Base-by-base conservation (phyloP, 1,140 invertebrate genomes). In the Cyrtorhinus lividipennis region DNA sequence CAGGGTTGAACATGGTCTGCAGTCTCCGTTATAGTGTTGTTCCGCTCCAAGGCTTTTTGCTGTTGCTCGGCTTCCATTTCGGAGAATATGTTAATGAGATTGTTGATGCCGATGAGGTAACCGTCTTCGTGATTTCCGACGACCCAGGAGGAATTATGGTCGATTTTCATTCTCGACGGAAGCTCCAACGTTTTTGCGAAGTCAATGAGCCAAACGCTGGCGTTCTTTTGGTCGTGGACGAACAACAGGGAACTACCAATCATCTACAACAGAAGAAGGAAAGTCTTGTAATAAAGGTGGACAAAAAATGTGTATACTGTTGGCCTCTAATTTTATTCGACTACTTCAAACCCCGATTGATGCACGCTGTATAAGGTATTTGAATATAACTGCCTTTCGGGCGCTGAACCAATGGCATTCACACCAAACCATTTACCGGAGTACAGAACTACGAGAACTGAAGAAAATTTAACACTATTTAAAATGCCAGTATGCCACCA, bases 91-190 rank as follows among this genome's bases (percentile, higher is more conserved):
- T 88, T 83, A 64, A 98, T 93, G 56, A 99, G 76, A 79, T 97
- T 96, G 71, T 95, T 88, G 12, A 98, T 78, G 44, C 95, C 95
- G 66, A 90, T 88, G 59, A 98, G 78, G 75, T 97, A 98, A 25
- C 95, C 95, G 72, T 99, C 95, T 78, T 99, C 95, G 71, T 97
- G 93, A 73, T 96, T 98, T n/a, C 94, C 95, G 27, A 95, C 89
- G 67, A 86, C 83, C 95, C 95, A 98, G 45, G 83, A 80, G 8
- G 81, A 80, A 61, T 83, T 81, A 72, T 98, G 95, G 64, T 83
- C 81, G 62, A 97, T 88, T 48, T 73, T 76, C 1, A 67, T 70
- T 53, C 88, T 71, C 61, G 83, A 78, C 1, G 82, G 79, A 56
- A 98, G 75, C 15, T 83, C 82, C 56, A 90, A 80, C 1, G 92